Conservation (phyloP, 2,888 invertebrate genomes). For the Fragum sueziense region DNA sequence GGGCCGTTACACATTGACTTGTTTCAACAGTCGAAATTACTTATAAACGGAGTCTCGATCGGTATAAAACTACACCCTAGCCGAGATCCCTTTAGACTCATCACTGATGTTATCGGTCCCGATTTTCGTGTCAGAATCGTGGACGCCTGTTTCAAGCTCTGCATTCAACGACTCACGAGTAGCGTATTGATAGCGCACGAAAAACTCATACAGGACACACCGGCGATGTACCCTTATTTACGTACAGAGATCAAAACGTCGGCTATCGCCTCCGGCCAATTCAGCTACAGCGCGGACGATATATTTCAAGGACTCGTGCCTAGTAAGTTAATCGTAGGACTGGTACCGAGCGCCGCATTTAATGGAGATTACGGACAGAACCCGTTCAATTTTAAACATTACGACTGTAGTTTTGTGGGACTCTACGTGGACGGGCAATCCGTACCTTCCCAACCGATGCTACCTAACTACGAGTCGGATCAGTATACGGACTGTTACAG, state of each 20-base stretch:
- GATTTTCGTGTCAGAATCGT: conserved; percentile 39
- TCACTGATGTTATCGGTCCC: conserved; percentile 15
- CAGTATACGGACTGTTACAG: conserved; percentile 45
- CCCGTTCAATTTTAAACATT: conserved; percentile 52
- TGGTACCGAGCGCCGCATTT: conserved; percentile 37
- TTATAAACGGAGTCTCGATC: conserved; percentile 45
- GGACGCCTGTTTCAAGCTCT: conserved; percentile 50
- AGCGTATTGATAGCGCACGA: conserved; percentile 41
- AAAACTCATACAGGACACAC: conserved; percentile 28
- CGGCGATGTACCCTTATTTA: conserved; percentile 48
- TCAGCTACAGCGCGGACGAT: conserved; percentile 34
- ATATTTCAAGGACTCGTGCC: conserved; percentile 40
- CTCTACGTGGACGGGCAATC: conserved; percentile 52
- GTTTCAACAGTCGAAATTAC: conserved; percentile 40
- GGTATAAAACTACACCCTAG: conserved; percentile 47
- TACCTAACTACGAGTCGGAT: conserved; percentile 41
- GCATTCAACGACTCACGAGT: conserved; percentile 36
- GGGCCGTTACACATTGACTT: conserved; percentile 39
- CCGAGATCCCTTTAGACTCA: conserved; percentile 40
- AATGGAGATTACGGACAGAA: conserved; percentile 38
- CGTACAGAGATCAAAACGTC: conserved; percentile 44
- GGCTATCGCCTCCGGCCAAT: conserved; percentile 46
- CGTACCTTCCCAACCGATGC: conserved; percentile 41
- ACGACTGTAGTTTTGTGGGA: conserved; percentile 26
- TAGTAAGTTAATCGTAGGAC: conserved; percentile 35